A percentile compares a stretch with the other conserved stretches of the same genome.
These are phyloP conservation scores for Alentia gelatinosa DNA, from an alignment of 2,888 invertebrate species.

Conservation along the genomic window DNA sequence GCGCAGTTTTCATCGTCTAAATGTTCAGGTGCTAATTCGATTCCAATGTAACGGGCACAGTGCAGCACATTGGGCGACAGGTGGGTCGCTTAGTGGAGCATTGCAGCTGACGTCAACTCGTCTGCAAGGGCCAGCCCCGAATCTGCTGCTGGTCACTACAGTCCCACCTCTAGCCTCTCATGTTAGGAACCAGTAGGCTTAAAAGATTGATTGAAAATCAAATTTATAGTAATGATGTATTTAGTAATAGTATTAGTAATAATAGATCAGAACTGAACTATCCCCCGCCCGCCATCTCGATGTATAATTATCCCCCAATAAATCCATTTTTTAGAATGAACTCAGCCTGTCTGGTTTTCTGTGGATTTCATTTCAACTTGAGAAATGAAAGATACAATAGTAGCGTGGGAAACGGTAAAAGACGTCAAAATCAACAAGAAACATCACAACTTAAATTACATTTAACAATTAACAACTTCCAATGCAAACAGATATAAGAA, in stretches of 20 bases:
- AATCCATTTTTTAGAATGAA: no score
- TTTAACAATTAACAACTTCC: no score
- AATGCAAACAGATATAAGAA: no score
- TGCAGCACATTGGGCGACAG: neutral
- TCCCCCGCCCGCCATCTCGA: no score
- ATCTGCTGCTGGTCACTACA: neutral
- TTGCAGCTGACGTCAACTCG: neutral
- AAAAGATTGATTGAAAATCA: neutral
- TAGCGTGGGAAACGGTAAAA: no score
- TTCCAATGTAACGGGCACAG: neutral
- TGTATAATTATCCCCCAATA: no score
- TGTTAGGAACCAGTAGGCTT: neutral
- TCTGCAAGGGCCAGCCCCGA: neutral
- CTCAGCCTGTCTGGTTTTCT: no score
- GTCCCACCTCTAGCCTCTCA: neutral
- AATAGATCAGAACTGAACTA: no score
- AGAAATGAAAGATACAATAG: no score
- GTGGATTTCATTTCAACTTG: no score
- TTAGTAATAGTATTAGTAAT: neutral
- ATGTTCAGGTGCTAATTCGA: neutral
- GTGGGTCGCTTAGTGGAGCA: neutral
- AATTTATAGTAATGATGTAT: neutral
- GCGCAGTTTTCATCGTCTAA: neutral
- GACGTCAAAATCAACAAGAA: no score
- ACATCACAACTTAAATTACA: no score